Conservation (phyloP, 2,113 vertebrate species). For the Rissa tridactyla region DNA sequence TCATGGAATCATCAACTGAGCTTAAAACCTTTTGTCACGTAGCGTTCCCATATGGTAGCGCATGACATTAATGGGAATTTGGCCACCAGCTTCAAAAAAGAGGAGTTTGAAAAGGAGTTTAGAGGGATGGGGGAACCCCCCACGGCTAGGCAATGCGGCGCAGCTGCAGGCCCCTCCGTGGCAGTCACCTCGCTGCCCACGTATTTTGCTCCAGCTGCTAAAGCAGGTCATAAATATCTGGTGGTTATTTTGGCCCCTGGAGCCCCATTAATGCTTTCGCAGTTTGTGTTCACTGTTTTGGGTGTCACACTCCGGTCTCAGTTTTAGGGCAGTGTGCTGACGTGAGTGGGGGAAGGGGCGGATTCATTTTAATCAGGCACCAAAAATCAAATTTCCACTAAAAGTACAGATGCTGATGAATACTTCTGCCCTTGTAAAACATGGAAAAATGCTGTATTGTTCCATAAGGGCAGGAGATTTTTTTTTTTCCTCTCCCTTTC, state of each 20-base stretch:
- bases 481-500: background rate
- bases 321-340: background rate
- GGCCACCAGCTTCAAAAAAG: background rate
- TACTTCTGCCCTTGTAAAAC: background rate
- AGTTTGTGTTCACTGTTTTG: background rate
- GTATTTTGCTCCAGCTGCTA: background rate
- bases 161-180: background rate
- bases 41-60: background rate
- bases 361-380: background rate
- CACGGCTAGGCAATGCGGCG: accelerated
- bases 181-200: background rate
- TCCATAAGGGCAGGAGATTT: background rate
- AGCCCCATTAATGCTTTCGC: background rate
- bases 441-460: background rate
- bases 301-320: background rate
- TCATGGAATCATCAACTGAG: background rate
- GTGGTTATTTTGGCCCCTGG: background rate
- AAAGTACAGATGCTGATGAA: background rate
- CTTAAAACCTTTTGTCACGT: background rate
- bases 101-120: background rate
- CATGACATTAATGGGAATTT: background rate
- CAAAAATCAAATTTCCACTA: background rate
- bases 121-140: background rate
- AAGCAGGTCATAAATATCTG: background rate
- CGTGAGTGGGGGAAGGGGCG: background rate